A percentile compares a stretch with the other conserved stretches of the same genome.
These are phyloP conservation scores for Barypeithes pellucidus DNA, from an alignment of 2,888 invertebrate genomes.

Conservation along the genomic window DNA sequence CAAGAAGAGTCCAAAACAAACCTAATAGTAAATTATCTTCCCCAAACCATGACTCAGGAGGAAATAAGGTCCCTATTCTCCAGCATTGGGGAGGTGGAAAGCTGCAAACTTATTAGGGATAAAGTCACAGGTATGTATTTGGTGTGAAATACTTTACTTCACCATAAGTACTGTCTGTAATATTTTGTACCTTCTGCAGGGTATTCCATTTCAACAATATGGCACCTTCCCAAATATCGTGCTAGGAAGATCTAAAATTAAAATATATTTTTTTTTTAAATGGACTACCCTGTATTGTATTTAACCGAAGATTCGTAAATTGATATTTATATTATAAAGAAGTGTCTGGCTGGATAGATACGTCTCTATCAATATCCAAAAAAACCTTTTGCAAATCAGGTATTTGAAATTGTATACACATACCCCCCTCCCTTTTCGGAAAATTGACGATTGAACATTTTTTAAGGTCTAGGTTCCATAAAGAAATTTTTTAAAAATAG, in stretches of 20 bases:
- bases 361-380: not conserved
- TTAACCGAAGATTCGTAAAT: slow-evolving; percentile 2
- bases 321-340: not conserved
- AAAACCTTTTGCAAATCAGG: not conserved
- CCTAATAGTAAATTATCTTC: slow-evolving; percentile 96
- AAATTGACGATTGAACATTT: not conserved
- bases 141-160: not conserved
- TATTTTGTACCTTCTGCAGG: not conserved
- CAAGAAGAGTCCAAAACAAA: slow-evolving; percentile 97
- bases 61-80: slow-evolving; percentile 98
- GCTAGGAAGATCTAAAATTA: no score
- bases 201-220: slow-evolving; percentile 1
- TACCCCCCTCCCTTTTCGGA: not conserved
- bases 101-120: slow-evolving; percentile 98
- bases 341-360: not conserved
- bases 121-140: slow-evolving; percentile 89
- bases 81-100: slow-evolving; percentile 98
- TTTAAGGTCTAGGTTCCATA: not conserved
- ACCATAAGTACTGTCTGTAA: slow-evolving; percentile 7
- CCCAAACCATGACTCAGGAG: slow-evolving; percentile 99
- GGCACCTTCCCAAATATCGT: not conserved
- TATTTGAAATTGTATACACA: not conserved
- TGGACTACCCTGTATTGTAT: slow-evolving; percentile 1
- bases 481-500: not conserved
- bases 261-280: slow-evolving; percentile 8